phyloP scores from a whole-genome alignment of 1,140 invertebrate species.

The Cydia strobilella region DNA sequence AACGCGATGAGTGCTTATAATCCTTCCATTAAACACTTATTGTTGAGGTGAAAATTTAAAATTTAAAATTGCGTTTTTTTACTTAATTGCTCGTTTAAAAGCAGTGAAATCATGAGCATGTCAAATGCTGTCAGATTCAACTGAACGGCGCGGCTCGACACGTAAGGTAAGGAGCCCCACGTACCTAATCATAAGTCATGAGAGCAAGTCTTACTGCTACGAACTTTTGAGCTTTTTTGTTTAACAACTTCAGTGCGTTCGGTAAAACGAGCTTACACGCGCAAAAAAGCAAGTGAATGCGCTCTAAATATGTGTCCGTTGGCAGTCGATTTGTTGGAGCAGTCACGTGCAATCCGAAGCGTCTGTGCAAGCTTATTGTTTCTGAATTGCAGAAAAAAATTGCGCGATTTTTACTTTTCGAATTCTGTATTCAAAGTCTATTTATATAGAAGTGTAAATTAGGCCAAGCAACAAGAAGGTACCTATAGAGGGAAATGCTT shows the following conservation, averaged over 20 bases:
- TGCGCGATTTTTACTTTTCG: background rate
- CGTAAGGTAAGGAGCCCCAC: too few species aligned
- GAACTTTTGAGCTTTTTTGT: too few species aligned
- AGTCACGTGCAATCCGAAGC: constrained; percentile 8
- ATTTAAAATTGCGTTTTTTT: background rate
- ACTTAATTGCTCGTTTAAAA: too few species aligned
- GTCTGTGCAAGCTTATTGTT: constrained; percentile 15
- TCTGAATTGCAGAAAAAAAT: constrained; percentile 7
- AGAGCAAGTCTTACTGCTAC: too few species aligned
- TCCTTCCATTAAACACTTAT: constrained; percentile 57
- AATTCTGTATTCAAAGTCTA: background rate
- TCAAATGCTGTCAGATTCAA: too few species aligned
- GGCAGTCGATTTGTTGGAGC: background rate
- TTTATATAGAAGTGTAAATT: background rate
- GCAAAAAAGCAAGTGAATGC: constrained; percentile 3
- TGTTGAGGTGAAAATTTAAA: constrained; percentile 36
- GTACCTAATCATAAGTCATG: too few species aligned
- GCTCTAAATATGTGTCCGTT: background rate
- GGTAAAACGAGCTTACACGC: background rate
- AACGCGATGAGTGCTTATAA: constrained; percentile 49
- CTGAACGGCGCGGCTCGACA: too few species aligned
- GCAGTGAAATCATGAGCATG: too few species aligned
- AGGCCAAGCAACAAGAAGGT: too few species aligned
- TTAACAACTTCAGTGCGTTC: background rate
- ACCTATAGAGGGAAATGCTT: too few species aligned